phyloP scores from a whole-genome alignment of 2,888 invertebrate genomes.

The Cheilosia vernalis region DNA sequence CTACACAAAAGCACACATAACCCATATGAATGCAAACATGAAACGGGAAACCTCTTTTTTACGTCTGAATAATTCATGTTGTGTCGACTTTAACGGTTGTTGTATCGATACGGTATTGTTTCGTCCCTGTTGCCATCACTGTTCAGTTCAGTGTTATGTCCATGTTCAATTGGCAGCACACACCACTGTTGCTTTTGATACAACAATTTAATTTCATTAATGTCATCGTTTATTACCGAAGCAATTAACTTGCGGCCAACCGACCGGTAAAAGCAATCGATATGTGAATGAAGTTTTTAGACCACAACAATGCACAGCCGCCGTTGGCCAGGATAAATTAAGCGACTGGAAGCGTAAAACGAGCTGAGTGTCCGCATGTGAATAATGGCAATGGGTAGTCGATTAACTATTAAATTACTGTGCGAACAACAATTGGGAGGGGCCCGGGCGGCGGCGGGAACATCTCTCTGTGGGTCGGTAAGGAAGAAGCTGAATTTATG shows the following conservation, averaged over 20 bases:
- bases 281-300: slow-evolving; percentile 35
- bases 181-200: slow-evolving; percentile 48
- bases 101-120: slow-evolving; percentile 9
- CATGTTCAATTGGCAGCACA: slow-evolving; percentile 3
- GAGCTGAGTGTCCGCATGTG: slow-evolving; percentile 43
- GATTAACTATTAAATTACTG: slow-evolving; percentile 72
- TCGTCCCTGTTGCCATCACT: slow-evolving; percentile 28
- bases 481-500: slow-evolving; percentile 12
- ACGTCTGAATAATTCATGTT: slow-evolving; percentile 58
- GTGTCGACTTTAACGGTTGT: slow-evolving; percentile 45
- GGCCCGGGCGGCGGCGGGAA: not conserved
- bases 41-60: slow-evolving; percentile 2
- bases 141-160: not conserved
- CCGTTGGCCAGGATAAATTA: slow-evolving; percentile 7
- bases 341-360: slow-evolving; percentile 13
- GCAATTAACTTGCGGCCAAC: slow-evolving; percentile 71
- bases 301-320: not conserved
- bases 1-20: not conserved
- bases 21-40: slow-evolving; percentile 30
- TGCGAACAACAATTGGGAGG: slow-evolving; percentile 39
- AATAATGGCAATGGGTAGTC: slow-evolving; percentile 62
- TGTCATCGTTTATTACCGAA: slow-evolving; percentile 71
- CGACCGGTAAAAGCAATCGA: slow-evolving; percentile 43
- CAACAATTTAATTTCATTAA: slow-evolving; percentile 68
- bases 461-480: not conserved